Evolutionary conservation across 2,888 invertebrate species (phyloP), one percentile per base, ranked within the genome.

Genomic region (Pterobdella sp.): DNA sequence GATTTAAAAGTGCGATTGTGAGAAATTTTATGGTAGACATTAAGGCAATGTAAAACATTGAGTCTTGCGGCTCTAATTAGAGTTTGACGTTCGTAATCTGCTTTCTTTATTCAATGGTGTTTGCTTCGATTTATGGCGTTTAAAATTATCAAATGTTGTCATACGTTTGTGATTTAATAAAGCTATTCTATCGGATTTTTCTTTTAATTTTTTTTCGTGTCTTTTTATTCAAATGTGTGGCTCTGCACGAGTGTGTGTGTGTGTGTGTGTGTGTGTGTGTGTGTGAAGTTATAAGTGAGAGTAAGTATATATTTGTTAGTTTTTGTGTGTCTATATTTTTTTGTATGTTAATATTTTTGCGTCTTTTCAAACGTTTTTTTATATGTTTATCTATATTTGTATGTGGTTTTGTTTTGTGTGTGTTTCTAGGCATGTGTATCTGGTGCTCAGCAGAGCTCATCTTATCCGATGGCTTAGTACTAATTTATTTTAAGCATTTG

Each of bases 191-290:
- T 64, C 26, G 7, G 29, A 64, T 29, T 14, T 64, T 18, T 64
- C 29, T 10, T n/a, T 29, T 10, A 64, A n/a, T 64, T 64, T 64
- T 64, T 14, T 29, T 68, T 36, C 29, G 68, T 36, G 4, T 68
- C 37, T 37, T 14, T 31, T n/a, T 42, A 22, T 35, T 36, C 32
- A 34, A 31, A 14, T 65, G 65, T 65, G 32, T 65, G 65, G 26
- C 31, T 65, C 31, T 65, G 65, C 32, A 34, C 32, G 65, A 31
- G 10, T 34, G 65, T 65, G 65, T 65, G 35, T 32, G 32, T 65
- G 65, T 65, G 65, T 65, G 32, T 34, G 65, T 65, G 32, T 65
- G 65, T 35, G 65, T 65, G 35, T 65, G 35, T 65, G n/a, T 65
- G 65, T 7, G 10, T 35, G 65, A 7, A 31, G 26, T 29, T 65